phyloP scores from a whole-genome alignment of 30 jellyfish, hydroid and myxozoan genomes.

The Nemopilema nomurai region DNA sequence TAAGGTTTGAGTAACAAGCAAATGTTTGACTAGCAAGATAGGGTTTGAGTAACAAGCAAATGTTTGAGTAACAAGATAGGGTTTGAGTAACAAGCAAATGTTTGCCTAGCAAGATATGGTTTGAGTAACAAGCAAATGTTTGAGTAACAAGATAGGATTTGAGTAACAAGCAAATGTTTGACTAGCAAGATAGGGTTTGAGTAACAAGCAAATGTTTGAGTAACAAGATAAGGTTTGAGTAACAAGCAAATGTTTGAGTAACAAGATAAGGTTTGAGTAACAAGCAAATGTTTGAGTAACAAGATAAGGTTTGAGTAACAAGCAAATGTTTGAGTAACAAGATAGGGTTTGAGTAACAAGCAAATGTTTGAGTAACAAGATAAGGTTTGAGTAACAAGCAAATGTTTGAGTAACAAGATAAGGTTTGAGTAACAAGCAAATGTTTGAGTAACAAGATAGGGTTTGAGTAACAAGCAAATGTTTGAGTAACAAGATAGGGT shows the following conservation, averaged over 20 bases:
- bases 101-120: too few species aligned
- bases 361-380: background rate
- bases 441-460: background rate
- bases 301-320: too few species aligned
- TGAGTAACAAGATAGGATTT: background rate
- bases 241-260: too few species aligned
- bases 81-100: too few species aligned
- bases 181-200: background rate
- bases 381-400: background rate
- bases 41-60: too few species aligned
- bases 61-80: too few species aligned
- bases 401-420: background rate
- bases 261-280: too few species aligned
- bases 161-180: background rate
- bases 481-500: background rate
- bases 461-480: background rate
- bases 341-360: background rate
- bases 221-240: background rate
- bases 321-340: too few species aligned
- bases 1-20: too few species aligned
- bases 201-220: too few species aligned
- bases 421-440: background rate
- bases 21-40: too few species aligned
- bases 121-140: background rate
- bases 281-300: too few species aligned